These are phyloP conservation scores for Clinocottus analis DNA, from an alignment of 2,113 vertebrate species.

Conservation along the genomic window DNA sequence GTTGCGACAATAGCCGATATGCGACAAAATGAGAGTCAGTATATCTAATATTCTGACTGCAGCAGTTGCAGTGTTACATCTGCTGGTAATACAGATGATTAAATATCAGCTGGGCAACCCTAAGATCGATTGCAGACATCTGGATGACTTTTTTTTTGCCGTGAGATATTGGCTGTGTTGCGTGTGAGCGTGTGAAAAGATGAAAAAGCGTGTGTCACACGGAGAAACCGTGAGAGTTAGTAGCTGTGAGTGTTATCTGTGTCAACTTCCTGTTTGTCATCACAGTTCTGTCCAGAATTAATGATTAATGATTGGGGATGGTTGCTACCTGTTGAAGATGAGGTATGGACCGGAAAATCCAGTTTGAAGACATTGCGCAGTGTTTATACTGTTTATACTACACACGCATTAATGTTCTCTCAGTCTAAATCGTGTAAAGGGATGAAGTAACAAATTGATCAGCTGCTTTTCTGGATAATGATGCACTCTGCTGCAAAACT, in stretches of 20 bases:
- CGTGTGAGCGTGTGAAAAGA: too few species aligned
- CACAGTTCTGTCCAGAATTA: not conserved
- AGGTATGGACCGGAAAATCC: not conserved
- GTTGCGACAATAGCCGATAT: not conserved
- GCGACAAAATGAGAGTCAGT: not conserved
- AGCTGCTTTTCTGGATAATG: too few species aligned
- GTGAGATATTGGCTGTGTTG: too few species aligned
- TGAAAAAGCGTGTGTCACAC: too few species aligned
- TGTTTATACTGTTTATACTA: not conserved
- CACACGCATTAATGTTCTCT: not conserved
- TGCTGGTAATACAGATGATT: not conserved
- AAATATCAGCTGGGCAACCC: slow-evolving; percentile 13
- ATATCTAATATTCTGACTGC: not conserved
- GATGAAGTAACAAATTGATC: too few species aligned
- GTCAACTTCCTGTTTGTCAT: not conserved
- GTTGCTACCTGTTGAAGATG: not conserved
- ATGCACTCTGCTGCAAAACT: not conserved
- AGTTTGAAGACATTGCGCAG: not conserved
- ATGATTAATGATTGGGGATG: not conserved
- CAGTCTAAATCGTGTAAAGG: not conserved
- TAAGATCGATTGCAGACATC: not conserved
- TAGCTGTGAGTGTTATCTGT: not conserved
- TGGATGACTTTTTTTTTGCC: too few species aligned
- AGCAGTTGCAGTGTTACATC: not conserved
- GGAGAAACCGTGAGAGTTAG: too few species aligned